phyloP scores from a whole-genome alignment of 2,113 vertebrate genomes.

The Macquaria ambigua region DNA sequence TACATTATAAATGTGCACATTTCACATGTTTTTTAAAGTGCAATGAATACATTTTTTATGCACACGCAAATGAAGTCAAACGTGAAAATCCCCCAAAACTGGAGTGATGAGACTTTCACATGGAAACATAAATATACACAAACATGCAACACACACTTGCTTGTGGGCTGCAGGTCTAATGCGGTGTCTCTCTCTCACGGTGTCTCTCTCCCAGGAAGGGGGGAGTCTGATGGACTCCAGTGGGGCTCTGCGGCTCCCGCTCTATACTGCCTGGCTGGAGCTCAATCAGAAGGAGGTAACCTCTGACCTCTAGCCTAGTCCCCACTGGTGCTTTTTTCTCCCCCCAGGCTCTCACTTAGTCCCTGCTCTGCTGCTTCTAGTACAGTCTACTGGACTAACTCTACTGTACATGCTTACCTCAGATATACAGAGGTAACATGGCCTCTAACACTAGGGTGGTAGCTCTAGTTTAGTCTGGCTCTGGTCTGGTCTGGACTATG shows the following conservation, averaged over 20 bases:
- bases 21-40: background rate
- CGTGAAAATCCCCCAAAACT: background rate
- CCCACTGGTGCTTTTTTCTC: conserved; percentile 47
- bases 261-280: conserved; percentile 89
- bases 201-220: conserved; percentile 87
- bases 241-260: conserved; percentile 84
- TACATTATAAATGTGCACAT: background rate
- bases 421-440: conserved; percentile 29
- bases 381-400: conserved; percentile 43
- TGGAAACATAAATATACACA: background rate
- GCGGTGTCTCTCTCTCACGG: conserved; percentile 71
- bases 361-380: conserved; percentile 55
- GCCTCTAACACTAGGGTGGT: conserved; percentile 20
- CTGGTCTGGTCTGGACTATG: conserved; percentile 28
- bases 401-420: conserved; percentile 39
- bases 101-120: background rate
- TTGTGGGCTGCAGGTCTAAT: conserved; percentile 67
- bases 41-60: background rate
- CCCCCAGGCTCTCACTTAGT: conserved; percentile 47
- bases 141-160: conserved; percentile 13
- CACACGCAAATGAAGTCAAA: background rate
- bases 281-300: conserved; percentile 88
- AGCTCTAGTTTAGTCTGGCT: conserved; percentile 7
- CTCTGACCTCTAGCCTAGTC: conserved; percentile 80
- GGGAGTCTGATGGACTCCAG: conserved; percentile 87